Evolutionary conservation across 2,797 vertebrate genomes (phyloP).

Genomic region (Chelmon rostratus): DNA sequence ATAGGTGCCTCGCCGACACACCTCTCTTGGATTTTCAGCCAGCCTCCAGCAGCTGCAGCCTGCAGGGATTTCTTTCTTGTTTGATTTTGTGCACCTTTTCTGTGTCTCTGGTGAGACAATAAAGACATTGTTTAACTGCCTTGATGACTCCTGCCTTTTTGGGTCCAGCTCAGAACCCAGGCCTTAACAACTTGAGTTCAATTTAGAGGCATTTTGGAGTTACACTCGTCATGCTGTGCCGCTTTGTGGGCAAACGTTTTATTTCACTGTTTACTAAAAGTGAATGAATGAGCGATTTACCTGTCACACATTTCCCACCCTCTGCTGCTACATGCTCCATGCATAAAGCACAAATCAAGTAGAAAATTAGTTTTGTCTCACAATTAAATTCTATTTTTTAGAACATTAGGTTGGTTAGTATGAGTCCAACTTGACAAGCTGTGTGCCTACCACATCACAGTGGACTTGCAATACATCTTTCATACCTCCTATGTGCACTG

Average conservation of each 20-base stretch:
- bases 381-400: not conserved
- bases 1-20: too few species aligned
- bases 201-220: not conserved
- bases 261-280: not conserved
- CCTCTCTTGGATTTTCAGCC: too few species aligned
- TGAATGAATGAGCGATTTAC: conserved; percentile 12
- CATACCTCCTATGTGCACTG: not conserved
- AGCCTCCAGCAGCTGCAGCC: too few species aligned
- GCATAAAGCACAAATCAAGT: not conserved
- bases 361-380: not conserved
- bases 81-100: too few species aligned
- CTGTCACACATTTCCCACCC: not conserved
- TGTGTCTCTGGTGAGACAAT: too few species aligned
- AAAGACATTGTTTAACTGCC: too few species aligned
- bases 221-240: not conserved
- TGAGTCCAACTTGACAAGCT: not conserved
- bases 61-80: too few species aligned
- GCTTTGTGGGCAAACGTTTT: not conserved
- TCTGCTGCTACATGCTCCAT: not conserved
- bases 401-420: not conserved
- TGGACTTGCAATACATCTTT: not conserved
- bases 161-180: too few species aligned
- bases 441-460: not conserved
- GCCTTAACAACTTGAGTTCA: too few species aligned
- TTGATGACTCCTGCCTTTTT: too few species aligned